Base-by-base conservation (phyloP, 2,797 vertebrate species). In the Caiman crocodilus region DNA sequence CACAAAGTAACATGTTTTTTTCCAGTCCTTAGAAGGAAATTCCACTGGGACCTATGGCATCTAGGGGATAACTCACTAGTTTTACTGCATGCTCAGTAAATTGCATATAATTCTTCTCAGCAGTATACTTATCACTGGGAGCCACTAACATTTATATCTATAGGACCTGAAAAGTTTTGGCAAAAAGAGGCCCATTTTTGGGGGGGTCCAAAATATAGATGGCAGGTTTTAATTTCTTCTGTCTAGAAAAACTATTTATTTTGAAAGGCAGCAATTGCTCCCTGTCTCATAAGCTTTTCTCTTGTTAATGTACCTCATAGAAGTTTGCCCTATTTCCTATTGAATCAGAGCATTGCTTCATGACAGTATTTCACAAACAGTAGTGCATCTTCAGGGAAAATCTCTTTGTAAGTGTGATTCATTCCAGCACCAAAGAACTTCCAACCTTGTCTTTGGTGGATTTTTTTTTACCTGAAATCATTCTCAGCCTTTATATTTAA, bases 1-100 rank as follows among this genome's bases (percentile, higher is more conserved):
- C 76, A 79, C 88, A 90, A 93, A 80, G 59, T 26, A 63, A 60
- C 75, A 84, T 30, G 84, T 76, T 59, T 90, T 94, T 94, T 93
- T 76, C 61, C 88, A 89, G 80, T 88, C 69, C 57, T 82, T 32
- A 50, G 69, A 59, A 89, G 35, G 14, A 79, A 90, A 95, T 87
- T 91, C 56, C 32, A 71, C 30, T 55, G 17, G 17, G 35, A 94
- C 85, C 60, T 30, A 56, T 65, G 42, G 90, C 77, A 92, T 89
- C 88, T 76, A 76, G 65, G 76, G 56, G 74, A 42, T 25, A 92
- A 77, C 18, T 76, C 0, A 0, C 61, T 74, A 11, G 7, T 16
- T 75, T 26, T 81, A 12, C 28, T 67, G 25, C 42, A 28, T n/a
- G 76, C 16, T 91, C 67, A 92, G 60, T 35, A 85, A 50, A 63